phyloP scores from a whole-genome alignment of 2,888 invertebrate genomes.

The Pterostichus niger region DNA sequence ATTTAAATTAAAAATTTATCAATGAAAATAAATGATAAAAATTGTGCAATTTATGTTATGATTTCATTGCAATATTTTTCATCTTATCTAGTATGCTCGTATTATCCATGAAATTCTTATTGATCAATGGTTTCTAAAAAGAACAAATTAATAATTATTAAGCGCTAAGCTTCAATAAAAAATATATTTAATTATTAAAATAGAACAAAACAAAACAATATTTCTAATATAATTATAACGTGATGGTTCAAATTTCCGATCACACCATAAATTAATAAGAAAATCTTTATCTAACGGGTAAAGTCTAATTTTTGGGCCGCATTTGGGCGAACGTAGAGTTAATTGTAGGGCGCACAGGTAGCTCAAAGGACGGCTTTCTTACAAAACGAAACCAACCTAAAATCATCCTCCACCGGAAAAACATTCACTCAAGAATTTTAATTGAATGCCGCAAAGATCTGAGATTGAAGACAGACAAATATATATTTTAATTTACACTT shows the following conservation, averaged over 20 bases:
- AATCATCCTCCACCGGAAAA: slow-evolving; percentile 35
- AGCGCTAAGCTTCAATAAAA: neutral
- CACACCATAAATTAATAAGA: slow-evolving; percentile 48
- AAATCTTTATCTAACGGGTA: slow-evolving; percentile 39
- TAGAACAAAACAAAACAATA: slow-evolving; percentile 30
- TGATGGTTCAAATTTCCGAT: slow-evolving; percentile 33
- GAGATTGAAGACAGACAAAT: neutral
- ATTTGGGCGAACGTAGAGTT: slow-evolving; percentile 5
- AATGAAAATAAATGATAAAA: too few relatives aligned
- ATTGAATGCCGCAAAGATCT: slow-evolving; percentile 16
- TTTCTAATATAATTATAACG: slow-evolving; percentile 35
- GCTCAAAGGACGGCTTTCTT: slow-evolving; percentile 51
- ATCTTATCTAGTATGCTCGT: too few relatives aligned
- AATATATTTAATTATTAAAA: slow-evolving; percentile 12
- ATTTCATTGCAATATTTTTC: too few relatives aligned
- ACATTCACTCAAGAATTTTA: slow-evolving; percentile 39
- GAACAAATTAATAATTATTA: too few relatives aligned
- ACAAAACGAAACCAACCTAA: slow-evolving; percentile 40
- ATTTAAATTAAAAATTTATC: too few relatives aligned
- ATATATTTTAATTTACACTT: too few relatives aligned
- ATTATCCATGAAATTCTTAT: too few relatives aligned
- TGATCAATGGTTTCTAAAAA: too few relatives aligned
- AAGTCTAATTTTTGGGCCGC: slow-evolving; percentile 7
- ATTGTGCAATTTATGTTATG: too few relatives aligned
- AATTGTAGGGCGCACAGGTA: slow-evolving; percentile 58